Evolutionary conservation across 35 echinoderm and acorn worm species (phyloP).

Genomic region (Acanthaster planci): DNA sequence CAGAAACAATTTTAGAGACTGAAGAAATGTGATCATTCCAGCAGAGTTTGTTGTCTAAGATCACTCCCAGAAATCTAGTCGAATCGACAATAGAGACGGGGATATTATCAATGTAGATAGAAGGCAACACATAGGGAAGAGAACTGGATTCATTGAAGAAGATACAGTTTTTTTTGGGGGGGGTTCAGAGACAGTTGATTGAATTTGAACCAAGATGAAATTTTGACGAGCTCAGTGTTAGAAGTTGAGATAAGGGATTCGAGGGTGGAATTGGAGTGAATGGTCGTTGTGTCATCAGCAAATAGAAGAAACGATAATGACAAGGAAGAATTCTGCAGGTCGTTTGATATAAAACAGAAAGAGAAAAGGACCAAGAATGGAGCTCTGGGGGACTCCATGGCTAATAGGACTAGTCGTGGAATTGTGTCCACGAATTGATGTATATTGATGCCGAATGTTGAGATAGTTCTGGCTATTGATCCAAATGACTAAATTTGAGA

Average conservation of each 20-base stretch:
- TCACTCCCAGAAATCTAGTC: no score
- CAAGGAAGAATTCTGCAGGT: not conserved
- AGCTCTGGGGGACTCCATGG: no score
- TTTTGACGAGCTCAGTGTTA: slow-evolving; percentile 35
- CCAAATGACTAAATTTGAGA: no score
- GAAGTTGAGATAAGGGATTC: slow-evolving; percentile 31
- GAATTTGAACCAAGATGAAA: slow-evolving; percentile 18
- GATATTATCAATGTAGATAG: slow-evolving; percentile 12
- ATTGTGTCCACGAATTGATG: not conserved
- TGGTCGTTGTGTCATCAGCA: no score
- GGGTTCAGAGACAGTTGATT: slow-evolving; percentile 33
- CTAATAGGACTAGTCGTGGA: no score
- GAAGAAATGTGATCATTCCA: slow-evolving; percentile 12
- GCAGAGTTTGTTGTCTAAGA: slow-evolving; percentile 7
- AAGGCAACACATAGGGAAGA: not conserved
- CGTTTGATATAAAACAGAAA: no score
- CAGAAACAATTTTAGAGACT: no score
- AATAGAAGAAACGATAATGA: not conserved
- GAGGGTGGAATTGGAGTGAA: not conserved
- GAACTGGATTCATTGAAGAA: slow-evolving; percentile 26
- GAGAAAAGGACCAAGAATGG: no score
- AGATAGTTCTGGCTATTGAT: no score
- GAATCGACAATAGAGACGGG: not conserved
- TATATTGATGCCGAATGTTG: not conserved
- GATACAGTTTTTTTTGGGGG: slow-evolving; percentile 38